These are phyloP conservation scores for Actinernus sp. DNA, from an alignment of 92 coral and sea anemone genomes.

Conservation along the genomic window DNA sequence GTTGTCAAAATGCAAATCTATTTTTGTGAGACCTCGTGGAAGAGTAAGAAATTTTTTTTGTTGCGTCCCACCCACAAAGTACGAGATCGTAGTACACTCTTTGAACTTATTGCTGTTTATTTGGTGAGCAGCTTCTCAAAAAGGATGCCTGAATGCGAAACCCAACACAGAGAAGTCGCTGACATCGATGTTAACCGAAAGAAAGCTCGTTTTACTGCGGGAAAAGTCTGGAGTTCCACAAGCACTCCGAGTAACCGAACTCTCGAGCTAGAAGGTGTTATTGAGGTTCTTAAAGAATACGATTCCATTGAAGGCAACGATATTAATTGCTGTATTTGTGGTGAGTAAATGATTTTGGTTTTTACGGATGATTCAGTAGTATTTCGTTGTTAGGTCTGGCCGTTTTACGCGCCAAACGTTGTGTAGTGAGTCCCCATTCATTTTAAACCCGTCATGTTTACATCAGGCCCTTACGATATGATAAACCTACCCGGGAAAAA, in stretches of 20 bases:
- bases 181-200: constrained; percentile 80
- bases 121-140: constrained; percentile 6
- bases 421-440: constrained; percentile 46
- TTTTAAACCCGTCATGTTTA: constrained; percentile 45
- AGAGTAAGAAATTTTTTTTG: constrained; percentile 65
- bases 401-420: constrained; percentile 14
- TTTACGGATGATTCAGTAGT: not conserved
- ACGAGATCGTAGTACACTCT: constrained; percentile 22
- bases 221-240: constrained; percentile 68
- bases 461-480: constrained; percentile 29
- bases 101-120: constrained; percentile 19
- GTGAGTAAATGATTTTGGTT: constrained; percentile 52
- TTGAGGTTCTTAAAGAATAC: constrained; percentile 96
- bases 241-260: constrained; percentile 86
- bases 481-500: constrained; percentile 29
- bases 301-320: constrained; percentile 95
- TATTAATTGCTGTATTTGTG: constrained; percentile 98
- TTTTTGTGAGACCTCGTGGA: constrained; percentile 97
- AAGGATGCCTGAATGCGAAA: constrained; percentile 84
- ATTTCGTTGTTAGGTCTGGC: constrained; percentile 5
- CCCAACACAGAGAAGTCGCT: constrained; percentile 66
- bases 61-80: constrained; percentile 95
- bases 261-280: constrained; percentile 93
- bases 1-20: constrained; percentile 94
- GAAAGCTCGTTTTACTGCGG: constrained; percentile 85